Evolutionary conservation across 2,888 invertebrate species (phyloP), one percentile per base, ranked within the genome.

Genomic region (Spodoptera littoralis): DNA sequence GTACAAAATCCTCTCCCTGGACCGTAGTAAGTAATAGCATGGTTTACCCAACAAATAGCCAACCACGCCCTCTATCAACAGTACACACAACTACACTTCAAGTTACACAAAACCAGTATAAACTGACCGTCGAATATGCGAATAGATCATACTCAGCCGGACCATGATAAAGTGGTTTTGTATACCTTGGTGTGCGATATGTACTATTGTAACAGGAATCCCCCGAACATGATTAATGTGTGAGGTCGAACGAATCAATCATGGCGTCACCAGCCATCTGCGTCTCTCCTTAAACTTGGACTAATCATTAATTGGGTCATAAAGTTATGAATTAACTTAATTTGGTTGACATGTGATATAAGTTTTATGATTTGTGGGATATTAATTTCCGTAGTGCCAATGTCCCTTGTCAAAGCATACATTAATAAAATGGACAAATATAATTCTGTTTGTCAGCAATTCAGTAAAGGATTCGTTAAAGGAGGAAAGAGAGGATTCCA

Each of bases 211-310:
- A 76, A 67, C 76, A 73, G 71, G 78, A 70, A 54, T 62, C 64
- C 77, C 62, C 63, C 60, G 68, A 77, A 72, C 81, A 82, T 89
- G 90, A 89, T 89, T 88, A 87, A 90, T 90, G 86, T 79, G 70
- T 69, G 65, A 70, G 73, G 80, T 69, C 63, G 78, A 82, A 80
- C 80, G 79, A 88, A 89, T 90, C 89, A 88, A 90, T 89, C 90
- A 88, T 85, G 82, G 81, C 85, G 86, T 85, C 85, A 84, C 75
- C 70, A 64, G 65, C 55, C 74, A 84, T 84, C 83, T 86, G 86
- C 72, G 78, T 70, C 76, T 79, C 54, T 50, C 76, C 83, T 80
- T 80, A 75, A 79, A 79, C 76, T 82, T 77, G 73, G 65, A 4
- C 51, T 50, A 58, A 54, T 55, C 47, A 71, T 70, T 73, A 70